phyloP scores from a whole-genome alignment of 2,113 vertebrate species.

The Varanus komodoensis region DNA sequence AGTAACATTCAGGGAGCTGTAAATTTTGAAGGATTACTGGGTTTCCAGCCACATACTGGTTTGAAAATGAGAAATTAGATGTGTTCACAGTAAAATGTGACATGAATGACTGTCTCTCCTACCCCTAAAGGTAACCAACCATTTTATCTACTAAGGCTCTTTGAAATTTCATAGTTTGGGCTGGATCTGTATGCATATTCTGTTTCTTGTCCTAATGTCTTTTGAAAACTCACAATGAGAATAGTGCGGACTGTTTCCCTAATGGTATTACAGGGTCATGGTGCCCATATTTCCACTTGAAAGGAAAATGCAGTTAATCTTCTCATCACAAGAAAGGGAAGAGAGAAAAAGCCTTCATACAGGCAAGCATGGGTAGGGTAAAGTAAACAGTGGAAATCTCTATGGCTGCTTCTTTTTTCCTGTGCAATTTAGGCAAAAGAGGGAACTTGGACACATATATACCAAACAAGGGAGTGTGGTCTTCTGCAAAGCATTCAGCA shows the following conservation, averaged over 20 bases:
- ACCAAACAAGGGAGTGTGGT: neutral
- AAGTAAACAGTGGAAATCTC: neutral
- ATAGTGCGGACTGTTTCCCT: neutral
- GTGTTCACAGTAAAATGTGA: no score
- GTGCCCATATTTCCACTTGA: neutral
- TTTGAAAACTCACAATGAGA: neutral
- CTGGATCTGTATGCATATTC: neutral
- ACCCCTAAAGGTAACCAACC: neutral
- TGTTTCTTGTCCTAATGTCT: neutral
- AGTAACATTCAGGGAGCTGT: no score
- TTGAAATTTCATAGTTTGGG: neutral
- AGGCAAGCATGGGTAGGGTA: neutral
- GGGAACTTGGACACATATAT: neutral
- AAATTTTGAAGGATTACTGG: no score
- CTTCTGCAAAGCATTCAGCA: neutral
- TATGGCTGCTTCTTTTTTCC: neutral
- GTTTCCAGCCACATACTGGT: no score
- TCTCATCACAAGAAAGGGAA: neutral
- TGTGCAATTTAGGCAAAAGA: neutral
- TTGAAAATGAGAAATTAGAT: no score
- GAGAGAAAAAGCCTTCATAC: accelerated
- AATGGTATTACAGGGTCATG: neutral
- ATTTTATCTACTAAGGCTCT: neutral
- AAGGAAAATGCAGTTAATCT: neutral
- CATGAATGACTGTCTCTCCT: no score